Evolutionary conservation across 2,797 vertebrate genomes (phyloP).

Genomic region (Gobionotothen gibberifrons): DNA sequence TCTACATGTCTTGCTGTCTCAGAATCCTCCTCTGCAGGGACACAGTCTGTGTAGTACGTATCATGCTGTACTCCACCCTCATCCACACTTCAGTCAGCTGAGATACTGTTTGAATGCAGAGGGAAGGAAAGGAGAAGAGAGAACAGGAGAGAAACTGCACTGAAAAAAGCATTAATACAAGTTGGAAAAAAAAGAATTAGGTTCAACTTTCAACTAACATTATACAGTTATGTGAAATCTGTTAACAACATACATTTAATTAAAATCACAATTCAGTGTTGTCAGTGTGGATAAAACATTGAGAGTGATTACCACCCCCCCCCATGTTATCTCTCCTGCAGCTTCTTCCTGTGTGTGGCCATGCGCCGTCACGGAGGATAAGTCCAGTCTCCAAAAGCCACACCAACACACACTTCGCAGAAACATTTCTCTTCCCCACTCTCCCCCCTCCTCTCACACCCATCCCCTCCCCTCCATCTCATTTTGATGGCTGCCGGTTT

Average conservation of each 20-base stretch:
- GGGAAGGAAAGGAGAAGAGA: not conserved
- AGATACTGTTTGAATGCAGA: constrained; percentile 62
- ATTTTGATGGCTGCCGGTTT: constrained; percentile 40
- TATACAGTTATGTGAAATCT: no score
- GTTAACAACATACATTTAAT: no score
- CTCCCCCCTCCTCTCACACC: constrained; percentile 6
- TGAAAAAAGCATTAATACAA: no score
- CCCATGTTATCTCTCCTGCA: constrained; percentile 56
- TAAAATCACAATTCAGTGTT: no score
- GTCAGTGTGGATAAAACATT: constrained; percentile 11
- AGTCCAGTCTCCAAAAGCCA: constrained; percentile 34
- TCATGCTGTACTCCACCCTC: constrained; percentile 18
- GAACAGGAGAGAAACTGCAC: constrained; percentile 13
- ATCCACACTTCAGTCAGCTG: constrained; percentile 43
- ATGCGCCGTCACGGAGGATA: constrained; percentile 52
- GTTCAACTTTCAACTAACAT: no score
- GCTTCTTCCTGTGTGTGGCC: constrained; percentile 60
- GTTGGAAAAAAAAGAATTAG: no score
- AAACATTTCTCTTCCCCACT: constrained; percentile 28
- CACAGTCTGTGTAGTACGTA: not conserved
- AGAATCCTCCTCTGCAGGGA: constrained; percentile 35
- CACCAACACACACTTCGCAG: constrained; percentile 29
- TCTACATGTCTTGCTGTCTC: constrained; percentile 3
- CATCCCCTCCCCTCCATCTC: constrained; percentile 18
- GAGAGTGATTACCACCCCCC: constrained; percentile 37